phyloP scores from a whole-genome alignment of 2,888 invertebrate genomes.

The Sarcophaga subvicina region DNA sequence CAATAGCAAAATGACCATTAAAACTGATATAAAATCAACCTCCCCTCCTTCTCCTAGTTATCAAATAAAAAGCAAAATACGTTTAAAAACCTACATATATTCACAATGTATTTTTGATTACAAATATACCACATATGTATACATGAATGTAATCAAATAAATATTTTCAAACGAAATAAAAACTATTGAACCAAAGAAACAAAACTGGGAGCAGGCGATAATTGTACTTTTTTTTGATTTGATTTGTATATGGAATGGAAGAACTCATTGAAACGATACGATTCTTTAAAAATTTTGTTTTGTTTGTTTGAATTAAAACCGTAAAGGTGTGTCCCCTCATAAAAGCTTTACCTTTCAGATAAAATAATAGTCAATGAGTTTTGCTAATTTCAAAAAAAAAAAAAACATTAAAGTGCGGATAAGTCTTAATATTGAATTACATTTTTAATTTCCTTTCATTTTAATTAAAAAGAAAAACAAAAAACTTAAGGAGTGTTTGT shows the following conservation, averaged over 20 bases:
- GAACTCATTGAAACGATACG: constrained; percentile 25
- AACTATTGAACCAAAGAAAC: background rate
- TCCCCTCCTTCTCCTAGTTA: background rate
- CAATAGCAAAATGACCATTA: constrained; percentile 61
- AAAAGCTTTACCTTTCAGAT: background rate
- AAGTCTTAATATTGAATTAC: background rate
- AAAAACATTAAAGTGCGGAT: background rate
- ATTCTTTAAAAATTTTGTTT: constrained; percentile 42
- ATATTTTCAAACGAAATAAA: background rate
- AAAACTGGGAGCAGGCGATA: constrained; percentile 59
- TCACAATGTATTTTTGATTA: too few relatives aligned
- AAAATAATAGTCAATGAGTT: background rate
- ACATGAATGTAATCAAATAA: background rate
- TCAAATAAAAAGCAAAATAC: too few relatives aligned
- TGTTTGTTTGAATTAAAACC: constrained; percentile 14
- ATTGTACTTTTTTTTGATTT: constrained; percentile 35
- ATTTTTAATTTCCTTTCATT: background rate
- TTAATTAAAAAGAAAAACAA: background rate
- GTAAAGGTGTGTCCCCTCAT: constrained; percentile 47
- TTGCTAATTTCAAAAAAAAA: background rate
- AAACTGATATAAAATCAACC: constrained; percentile 50
- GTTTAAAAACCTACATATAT: too few relatives aligned
- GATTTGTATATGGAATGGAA: background rate
- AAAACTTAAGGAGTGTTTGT: background rate
- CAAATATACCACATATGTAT: background rate